Evolutionary conservation across 2,797 vertebrate genomes (phyloP).

Genomic region (Pantherophis alleghaniensis): DNA sequence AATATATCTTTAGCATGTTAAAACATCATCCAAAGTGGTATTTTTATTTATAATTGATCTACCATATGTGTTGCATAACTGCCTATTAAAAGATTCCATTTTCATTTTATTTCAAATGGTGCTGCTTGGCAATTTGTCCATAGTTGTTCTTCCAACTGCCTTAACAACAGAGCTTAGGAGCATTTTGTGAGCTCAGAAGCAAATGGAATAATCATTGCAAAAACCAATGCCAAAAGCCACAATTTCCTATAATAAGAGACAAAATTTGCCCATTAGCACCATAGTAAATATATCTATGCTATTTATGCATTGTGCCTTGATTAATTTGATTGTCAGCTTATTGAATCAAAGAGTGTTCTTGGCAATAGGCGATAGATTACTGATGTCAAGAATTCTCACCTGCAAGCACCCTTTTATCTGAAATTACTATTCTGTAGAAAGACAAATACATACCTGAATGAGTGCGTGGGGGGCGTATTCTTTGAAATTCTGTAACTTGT

Average conservation of each 20-base stretch:
- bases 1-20: neutral
- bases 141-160: constrained; percentile 35
- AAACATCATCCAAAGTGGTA: neutral
- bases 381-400: constrained; percentile 32
- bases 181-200: constrained; percentile 40
- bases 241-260: constrained; percentile 50
- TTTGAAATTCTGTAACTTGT: constrained; percentile 10
- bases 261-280: constrained; percentile 37
- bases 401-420: neutral
- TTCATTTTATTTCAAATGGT: constrained; percentile 45
- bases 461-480: neutral
- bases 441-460: neutral
- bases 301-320: constrained; percentile 32
- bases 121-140: constrained; percentile 33
- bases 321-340: constrained; percentile 49
- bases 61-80: neutral
- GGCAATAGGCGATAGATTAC: constrained; percentile 43
- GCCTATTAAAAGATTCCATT: neutral
- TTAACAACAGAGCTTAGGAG: constrained; percentile 50
- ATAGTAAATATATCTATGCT: constrained; percentile 43
- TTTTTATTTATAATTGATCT: constrained; percentile 5
- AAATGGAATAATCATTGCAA: constrained; percentile 50
- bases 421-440: constrained; percentile 18
- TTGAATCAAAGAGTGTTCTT: constrained; percentile 47
- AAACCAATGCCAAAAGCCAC: constrained; percentile 46